These are phyloP conservation scores for Lepidocyrtoides sp. DNA, from an alignment of 2,888 invertebrate species.

Conservation along the genomic window DNA sequence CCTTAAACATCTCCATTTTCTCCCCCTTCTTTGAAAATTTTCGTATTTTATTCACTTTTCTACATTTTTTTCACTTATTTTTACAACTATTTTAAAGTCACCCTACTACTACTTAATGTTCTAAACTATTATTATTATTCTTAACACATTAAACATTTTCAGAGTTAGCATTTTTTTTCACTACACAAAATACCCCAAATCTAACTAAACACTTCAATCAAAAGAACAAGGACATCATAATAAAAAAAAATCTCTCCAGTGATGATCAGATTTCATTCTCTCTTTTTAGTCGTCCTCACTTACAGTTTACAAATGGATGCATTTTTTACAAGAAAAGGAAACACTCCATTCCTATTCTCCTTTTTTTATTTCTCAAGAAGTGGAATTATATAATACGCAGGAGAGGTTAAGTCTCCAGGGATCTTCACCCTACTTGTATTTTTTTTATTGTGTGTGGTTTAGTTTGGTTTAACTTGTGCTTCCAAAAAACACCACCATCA, in stretches of 20 bases:
- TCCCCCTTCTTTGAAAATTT: conserved; percentile 19
- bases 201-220: neutral
- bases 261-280: conserved; percentile 8
- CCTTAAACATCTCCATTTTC: conserved; percentile 61
- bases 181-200: too few relatives aligned
- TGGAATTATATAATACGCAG: conserved; percentile 17
- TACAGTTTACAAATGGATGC: neutral
- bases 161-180: too few relatives aligned
- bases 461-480: conserved; percentile 40
- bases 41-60: neutral
- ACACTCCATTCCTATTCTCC: neutral
- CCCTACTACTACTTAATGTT: neutral
- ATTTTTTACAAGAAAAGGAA: too few relatives aligned
- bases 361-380: conserved; percentile 12
- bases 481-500: neutral
- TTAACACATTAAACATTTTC: too few relatives aligned
- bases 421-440: conserved; percentile 71
- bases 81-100: neutral
- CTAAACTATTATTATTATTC: too few relatives aligned
- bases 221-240: neutral
- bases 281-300: neutral
- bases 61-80: conserved; percentile 32
- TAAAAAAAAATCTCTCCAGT: neutral
- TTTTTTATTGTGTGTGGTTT: conserved; percentile 39
- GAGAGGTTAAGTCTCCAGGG: conserved; percentile 73